Percentiles rank a stretch among this genome's conserved stretches.
Conservation (phyloP, 2,888 invertebrate species). For the Onthophagus sagittarius region DNA sequence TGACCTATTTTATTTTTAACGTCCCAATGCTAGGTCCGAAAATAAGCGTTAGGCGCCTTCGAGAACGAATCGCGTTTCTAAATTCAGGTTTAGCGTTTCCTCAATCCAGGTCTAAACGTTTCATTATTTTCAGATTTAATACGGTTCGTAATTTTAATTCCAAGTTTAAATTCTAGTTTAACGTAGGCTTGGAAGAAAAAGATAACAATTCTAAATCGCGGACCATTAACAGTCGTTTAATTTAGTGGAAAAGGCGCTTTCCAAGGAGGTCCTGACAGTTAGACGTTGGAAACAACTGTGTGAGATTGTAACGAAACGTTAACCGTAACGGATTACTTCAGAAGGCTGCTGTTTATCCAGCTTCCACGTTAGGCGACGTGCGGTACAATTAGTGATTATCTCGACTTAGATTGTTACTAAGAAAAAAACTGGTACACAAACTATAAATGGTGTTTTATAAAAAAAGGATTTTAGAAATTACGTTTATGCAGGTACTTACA, state of each 20-base stretch:
- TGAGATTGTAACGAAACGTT: neutral
- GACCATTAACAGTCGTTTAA: neutral
- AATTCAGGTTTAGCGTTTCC: no score
- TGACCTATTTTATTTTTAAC: neutral
- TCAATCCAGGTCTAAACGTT: no score
- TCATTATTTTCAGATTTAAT: no score
- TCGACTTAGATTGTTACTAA: neutral
- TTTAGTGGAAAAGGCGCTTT: neutral
- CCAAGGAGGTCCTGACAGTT: neutral
- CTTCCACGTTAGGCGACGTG: neutral
- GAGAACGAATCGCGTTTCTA: neutral
- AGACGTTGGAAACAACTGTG: neutral
- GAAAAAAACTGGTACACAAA: neutral
- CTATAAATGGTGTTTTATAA: neutral
- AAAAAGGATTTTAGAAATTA: neutral
- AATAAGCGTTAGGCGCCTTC: neutral
- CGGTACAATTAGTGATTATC: neutral
- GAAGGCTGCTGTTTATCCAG: neutral
- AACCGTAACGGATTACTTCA: neutral
- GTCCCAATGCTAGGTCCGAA: neutral
- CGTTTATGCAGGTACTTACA: neutral
- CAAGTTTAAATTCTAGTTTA: neutral
- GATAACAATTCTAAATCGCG: neutral
- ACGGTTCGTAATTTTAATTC: neutral
- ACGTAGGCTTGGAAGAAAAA: neutral